Conservation (phyloP, 2,113 vertebrate genomes). For the Ciconia boyciana region DNA sequence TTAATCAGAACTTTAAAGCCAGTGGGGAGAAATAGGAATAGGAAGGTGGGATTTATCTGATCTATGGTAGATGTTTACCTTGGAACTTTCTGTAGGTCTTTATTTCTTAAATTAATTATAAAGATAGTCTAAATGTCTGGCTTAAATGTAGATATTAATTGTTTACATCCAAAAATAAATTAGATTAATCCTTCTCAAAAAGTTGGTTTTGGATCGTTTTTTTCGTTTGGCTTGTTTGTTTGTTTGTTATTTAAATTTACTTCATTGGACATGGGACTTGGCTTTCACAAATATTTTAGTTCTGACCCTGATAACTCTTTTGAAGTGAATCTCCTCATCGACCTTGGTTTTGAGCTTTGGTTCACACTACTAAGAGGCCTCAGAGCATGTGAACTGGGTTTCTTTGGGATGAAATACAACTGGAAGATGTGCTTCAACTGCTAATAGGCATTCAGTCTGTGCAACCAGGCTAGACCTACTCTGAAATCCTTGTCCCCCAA, state of each 20-base stretch:
- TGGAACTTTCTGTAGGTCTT: background rate
- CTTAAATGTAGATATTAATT: background rate
- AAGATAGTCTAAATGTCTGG: background rate
- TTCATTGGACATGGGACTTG: background rate
- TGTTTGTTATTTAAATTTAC: background rate
- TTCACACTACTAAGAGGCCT: background rate
- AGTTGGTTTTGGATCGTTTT: background rate
- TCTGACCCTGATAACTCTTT: background rate
- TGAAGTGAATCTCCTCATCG: background rate
- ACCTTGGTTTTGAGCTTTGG: background rate
- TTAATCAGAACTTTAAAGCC: background rate
- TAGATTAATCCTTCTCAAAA: background rate
- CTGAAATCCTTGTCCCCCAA: background rate
- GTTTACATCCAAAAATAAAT: background rate
- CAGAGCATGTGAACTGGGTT: background rate
- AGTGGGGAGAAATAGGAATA: background rate
- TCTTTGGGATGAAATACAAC: background rate
- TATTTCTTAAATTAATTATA: background rate
- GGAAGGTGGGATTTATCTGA: background rate
- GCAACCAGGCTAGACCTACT: background rate
- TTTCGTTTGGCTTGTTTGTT: background rate
- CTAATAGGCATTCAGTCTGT: background rate
- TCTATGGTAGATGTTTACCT: background rate
- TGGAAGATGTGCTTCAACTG: background rate
- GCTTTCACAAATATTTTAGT: background rate